Percentiles rank a stretch among this genome's conserved stretches.
Evolutionary conservation across 2,113 vertebrate genomes (phyloP).

Genomic region (Gadus macrocephalus): DNA sequence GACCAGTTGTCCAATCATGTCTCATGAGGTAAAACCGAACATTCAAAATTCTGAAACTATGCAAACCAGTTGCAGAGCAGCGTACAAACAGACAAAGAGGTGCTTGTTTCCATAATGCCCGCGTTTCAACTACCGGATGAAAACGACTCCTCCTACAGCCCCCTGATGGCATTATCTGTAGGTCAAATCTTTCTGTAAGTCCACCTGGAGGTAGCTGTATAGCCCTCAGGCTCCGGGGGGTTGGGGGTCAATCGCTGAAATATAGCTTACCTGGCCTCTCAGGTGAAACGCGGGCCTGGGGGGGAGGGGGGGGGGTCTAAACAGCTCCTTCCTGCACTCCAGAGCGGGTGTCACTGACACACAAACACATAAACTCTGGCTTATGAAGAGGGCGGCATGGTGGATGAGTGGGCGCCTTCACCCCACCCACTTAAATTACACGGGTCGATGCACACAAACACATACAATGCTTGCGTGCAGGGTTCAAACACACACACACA

Average conservation of each 20-base stretch:
- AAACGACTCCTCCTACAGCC: neutral
- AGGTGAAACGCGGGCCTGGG: conserved; percentile 56
- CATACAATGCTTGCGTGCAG: conserved; percentile 21
- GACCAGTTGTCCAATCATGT: no score
- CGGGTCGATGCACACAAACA: conserved; percentile 7
- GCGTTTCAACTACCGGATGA: neutral
- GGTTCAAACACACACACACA: conserved; percentile 17
- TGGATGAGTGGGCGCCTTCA: conserved; percentile 15
- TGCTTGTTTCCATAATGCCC: neutral
- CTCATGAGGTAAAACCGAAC: no score
- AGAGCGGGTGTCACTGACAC: conserved; percentile 44
- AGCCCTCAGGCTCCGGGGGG: conserved; percentile 26
- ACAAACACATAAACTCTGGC: conserved; percentile 20
- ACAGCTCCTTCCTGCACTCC: conserved; percentile 45
- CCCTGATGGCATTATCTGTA: conserved; percentile 12
- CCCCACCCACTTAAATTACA: conserved; percentile 35
- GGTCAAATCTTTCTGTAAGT: conserved; percentile 29
- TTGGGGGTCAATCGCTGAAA: conserved; percentile 38
- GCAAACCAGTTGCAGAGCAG: neutral
- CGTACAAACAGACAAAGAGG: neutral
- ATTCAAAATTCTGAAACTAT: neutral
- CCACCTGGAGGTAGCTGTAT: conserved; percentile 26
- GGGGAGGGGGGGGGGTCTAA: conserved; percentile 33
- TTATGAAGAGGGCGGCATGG: conserved; percentile 9
- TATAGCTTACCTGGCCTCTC: conserved; percentile 67